A percentile compares a stretch with the other conserved stretches of the same genome.
Evolutionary conservation across 1,140 invertebrate genomes (phyloP).

Genomic region (Armadillidium nasatum): DNA sequence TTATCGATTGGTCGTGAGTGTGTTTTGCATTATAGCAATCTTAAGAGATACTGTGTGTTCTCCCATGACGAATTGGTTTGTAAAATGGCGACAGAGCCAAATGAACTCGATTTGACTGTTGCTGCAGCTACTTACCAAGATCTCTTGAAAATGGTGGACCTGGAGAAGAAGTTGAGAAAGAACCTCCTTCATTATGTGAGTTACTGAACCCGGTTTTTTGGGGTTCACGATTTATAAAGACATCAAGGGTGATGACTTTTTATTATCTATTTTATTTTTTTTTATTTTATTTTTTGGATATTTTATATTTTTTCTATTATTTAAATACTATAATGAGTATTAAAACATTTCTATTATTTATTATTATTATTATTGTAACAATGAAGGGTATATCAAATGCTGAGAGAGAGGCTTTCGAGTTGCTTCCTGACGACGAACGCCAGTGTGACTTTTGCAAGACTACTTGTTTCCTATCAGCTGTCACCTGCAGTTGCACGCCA

Average conservation of each 20-base stretch:
- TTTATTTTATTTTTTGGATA: too few species aligned
- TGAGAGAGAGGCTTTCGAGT: slow-evolving; percentile 86
- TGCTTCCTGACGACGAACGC: slow-evolving; percentile 91
- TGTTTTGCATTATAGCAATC: slow-evolving; percentile 87
- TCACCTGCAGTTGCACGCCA: slow-evolving; percentile 77
- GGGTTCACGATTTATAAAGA: too few species aligned
- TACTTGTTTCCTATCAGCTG: slow-evolving; percentile 92
- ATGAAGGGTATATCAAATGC: slow-evolving; percentile 74
- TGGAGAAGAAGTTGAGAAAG: slow-evolving; percentile 62
- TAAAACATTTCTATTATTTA: too few species aligned
- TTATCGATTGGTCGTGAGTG: slow-evolving; percentile 89
- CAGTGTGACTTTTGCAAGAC: slow-evolving; percentile 94
- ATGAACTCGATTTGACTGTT: slow-evolving; percentile 76
- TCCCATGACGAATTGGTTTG: slow-evolving; percentile 98
- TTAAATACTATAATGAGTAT: too few species aligned
- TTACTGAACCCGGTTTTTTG: not conserved
- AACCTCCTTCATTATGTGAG: slow-evolving; percentile 52
- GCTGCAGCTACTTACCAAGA: slow-evolving; percentile 87
- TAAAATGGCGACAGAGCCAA: slow-evolving; percentile 89
- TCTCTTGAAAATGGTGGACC: slow-evolving; percentile 86
- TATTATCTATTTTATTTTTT: too few species aligned
- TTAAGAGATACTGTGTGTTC: slow-evolving; percentile 94
- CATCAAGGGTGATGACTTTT: too few species aligned
- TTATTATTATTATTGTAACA: not conserved
- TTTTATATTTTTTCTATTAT: too few species aligned